These are phyloP conservation scores for Drosophila subquinaria DNA, from an alignment of 2,888 invertebrate species.

Conservation along the genomic window DNA sequence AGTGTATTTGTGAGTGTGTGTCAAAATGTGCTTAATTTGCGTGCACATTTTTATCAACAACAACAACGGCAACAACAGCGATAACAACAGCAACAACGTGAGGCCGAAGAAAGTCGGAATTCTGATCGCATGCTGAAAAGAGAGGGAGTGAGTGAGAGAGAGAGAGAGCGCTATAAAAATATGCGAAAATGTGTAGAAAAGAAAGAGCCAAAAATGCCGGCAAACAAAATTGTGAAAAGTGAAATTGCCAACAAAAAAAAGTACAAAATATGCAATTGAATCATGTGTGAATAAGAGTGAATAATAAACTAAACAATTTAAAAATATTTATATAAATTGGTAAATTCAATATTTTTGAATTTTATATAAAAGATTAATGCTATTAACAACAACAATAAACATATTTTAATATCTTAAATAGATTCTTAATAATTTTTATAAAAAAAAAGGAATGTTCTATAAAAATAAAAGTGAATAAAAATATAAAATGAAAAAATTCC, in stretches of 20 bases:
- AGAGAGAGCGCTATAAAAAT: background rate
- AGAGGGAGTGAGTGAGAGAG: background rate
- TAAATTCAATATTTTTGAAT: no score
- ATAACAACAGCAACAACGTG: conserved; percentile 24
- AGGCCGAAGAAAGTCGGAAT: conserved; percentile 16
- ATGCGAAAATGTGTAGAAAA: background rate
- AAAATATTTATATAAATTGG: background rate
- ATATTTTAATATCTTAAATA: no score
- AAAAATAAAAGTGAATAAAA: no score
- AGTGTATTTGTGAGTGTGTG: conserved; percentile 6
- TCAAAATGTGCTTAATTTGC: conserved; percentile 26
- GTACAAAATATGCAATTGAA: conserved; percentile 3
- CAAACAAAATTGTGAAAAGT: conserved; percentile 38
- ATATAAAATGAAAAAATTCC: no score
- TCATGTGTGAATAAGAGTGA: background rate
- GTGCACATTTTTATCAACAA: conserved; percentile 47
- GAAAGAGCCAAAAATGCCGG: conserved; percentile 25
- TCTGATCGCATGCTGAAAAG: conserved; percentile 22
- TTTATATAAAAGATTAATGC: no score
- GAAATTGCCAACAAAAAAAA: conserved; percentile 28
- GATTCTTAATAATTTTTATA: no score
- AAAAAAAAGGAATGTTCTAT: no score
- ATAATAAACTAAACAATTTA: background rate
- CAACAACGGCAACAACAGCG: background rate
- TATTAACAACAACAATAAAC: no score